Evolutionary conservation across 2,113 vertebrate species (phyloP), one percentile per base, ranked within the genome.

Genomic region (Odontesthes bonariensis): DNA sequence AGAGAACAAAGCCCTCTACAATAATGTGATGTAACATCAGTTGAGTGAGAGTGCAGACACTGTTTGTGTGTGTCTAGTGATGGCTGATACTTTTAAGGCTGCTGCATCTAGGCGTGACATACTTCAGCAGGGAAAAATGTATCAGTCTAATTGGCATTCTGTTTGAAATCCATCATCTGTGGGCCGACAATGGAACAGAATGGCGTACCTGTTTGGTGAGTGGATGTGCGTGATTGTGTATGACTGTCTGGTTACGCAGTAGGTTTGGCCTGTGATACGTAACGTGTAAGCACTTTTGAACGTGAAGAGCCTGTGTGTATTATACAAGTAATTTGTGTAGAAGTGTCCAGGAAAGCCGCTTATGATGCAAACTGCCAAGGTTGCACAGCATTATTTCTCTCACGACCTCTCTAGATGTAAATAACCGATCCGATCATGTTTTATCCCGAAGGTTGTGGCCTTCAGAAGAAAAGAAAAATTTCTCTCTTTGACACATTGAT

Each of bases 161-260:
- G 83, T 89, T 88, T 88, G 73, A 89, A 89, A 88, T 86, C 69
- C 44, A 70, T 88, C 73, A 87, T 73, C 55, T 56, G 40, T 35
- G 38, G 75, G 65, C 72, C 52, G 69, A 76, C 66, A n/a, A 10
- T 42, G 75, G 74, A 79, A 81, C 71, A 68, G 60, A 12, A 5
- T 38, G 77, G 56, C 56, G 60, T 78, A 61, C 49, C 52, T 56
- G 57, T 56, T 51, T 38, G 58, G 49, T 35, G 53, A 42, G 54
- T 51, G 49, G 27, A 27, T 51, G n/a, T 32, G 57, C 51, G 17
- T 14, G 17, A 16, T 6, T 13, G 17, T 8, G 40, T 56, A 22
- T 47, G 59, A 49, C 12, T 1, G 16, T 65, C 20, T 51, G 27
- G 7, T 56, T 51, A 23, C 27, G 1, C 27, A 1, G 27, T 27